Conservation (phyloP, 2,113 vertebrate genomes). For the Podarcis muralis region DNA sequence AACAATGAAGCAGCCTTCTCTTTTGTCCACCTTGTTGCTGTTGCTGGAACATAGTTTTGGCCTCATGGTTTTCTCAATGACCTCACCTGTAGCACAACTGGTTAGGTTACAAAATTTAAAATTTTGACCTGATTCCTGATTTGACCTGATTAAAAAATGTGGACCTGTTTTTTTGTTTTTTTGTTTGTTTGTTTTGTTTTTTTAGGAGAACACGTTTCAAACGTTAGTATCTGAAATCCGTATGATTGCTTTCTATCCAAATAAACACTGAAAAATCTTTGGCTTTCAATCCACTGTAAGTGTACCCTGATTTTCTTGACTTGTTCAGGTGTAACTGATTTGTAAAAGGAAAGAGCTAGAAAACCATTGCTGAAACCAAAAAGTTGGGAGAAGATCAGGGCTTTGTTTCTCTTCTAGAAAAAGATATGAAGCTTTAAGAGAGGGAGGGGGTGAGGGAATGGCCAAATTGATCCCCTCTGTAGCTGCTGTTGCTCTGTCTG, state of each 20-base stretch:
- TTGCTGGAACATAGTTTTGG: too few relatives aligned
- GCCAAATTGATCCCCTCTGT: slow-evolving; percentile 64
- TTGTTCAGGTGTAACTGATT: slow-evolving; percentile 51
- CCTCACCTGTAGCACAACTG: too few relatives aligned
- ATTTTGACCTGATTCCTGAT: too few relatives aligned
- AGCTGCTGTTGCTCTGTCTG: slow-evolving; percentile 56
- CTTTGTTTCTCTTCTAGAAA: slow-evolving; percentile 23
- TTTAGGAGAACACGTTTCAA: too few relatives aligned
- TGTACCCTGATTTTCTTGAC: slow-evolving; percentile 33
- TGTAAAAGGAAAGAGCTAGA: slow-evolving; percentile 55
- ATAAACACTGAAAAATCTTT: neutral
- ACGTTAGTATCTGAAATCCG: too few relatives aligned
- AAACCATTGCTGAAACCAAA: slow-evolving; percentile 50
- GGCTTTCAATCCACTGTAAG: neutral
- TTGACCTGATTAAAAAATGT: too few relatives aligned
- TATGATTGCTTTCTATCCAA: neutral
- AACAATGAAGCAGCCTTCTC: too few relatives aligned
- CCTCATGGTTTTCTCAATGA: too few relatives aligned
- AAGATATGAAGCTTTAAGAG: slow-evolving; percentile 46
- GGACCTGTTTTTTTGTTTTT: too few relatives aligned
- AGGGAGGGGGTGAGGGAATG: neutral
- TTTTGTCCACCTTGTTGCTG: too few relatives aligned
- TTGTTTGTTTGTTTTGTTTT: too few relatives aligned
- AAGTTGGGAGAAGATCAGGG: slow-evolving; percentile 36
- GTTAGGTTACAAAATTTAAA: too few relatives aligned